Evolutionary conservation across 2,888 invertebrate species (phyloP).

Genomic region (Tridacna crocea): DNA sequence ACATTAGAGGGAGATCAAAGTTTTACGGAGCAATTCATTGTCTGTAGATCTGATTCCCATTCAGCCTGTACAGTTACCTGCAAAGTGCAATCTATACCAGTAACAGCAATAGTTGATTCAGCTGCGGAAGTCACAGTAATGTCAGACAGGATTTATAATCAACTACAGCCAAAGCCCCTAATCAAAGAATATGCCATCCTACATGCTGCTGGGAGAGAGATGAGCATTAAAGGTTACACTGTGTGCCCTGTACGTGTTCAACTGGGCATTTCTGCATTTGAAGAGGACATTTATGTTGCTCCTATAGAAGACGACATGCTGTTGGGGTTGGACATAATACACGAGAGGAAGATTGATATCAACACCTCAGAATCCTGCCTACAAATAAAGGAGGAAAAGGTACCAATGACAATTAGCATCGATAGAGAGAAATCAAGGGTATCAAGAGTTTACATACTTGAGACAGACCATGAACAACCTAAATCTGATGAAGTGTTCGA

Average conservation of each 20-base stretch:
- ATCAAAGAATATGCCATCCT: no score
- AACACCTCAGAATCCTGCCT: neutral
- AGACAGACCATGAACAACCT: neutral
- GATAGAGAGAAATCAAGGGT: neutral
- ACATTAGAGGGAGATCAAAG: no score
- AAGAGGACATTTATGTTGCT: constrained; percentile 1
- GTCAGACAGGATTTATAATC: no score
- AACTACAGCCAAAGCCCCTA: no score
- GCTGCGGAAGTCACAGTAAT: no score
- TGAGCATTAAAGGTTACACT: neutral
- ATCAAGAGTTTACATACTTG: neutral
- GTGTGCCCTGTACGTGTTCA: neutral
- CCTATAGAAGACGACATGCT: neutral
- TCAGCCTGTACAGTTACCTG: no score
- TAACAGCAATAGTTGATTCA: no score
- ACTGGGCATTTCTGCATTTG: neutral
- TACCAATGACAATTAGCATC: neutral
- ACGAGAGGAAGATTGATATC: neutral
- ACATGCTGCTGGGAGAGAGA: no score
- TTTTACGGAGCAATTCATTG: no score
- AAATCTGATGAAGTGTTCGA: neutral
- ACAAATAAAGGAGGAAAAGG: neutral
- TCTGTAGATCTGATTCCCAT: no score
- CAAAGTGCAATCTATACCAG: no score
- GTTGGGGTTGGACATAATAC: neutral